phyloP scores from a whole-genome alignment of 2,797 vertebrate genomes.

The Sparus aurata region DNA sequence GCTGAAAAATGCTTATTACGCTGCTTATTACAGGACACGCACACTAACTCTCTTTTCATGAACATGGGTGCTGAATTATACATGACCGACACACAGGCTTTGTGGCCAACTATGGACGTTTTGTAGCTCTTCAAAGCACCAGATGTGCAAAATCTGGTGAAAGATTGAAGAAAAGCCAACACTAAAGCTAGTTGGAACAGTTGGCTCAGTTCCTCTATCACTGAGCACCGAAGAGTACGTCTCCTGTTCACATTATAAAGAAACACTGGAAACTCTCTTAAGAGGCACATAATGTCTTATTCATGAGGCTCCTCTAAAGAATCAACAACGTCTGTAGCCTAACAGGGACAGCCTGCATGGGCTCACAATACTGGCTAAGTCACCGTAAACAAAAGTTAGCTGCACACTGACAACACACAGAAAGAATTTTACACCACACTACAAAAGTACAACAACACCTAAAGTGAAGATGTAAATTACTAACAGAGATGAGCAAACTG shows the following conservation, averaged over 20 bases:
- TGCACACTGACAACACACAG: not conserved
- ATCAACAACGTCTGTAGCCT: slow-evolving; percentile 17
- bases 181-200: slow-evolving; percentile 18
- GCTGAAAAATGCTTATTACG: not conserved
- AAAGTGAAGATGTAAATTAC: not conserved
- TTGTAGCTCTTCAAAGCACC: not conserved
- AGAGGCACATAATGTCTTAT: slow-evolving; percentile 56
- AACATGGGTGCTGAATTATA: not conserved
- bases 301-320: slow-evolving; percentile 48
- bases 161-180: slow-evolving; percentile 2
- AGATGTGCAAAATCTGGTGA: slow-evolving; percentile 1
- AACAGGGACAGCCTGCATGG: slow-evolving; percentile 4
- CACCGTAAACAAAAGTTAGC: not conserved
- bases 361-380: slow-evolving; percentile 8
- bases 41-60: not conserved
- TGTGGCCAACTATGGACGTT: not conserved
- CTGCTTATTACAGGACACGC: not conserved
- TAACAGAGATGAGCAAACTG: not conserved
- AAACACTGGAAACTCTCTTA: slow-evolving; percentile 43
- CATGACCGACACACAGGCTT: not conserved
- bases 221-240: slow-evolving; percentile 9
- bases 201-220: slow-evolving; percentile 15
- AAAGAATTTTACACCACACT: not conserved
- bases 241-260: slow-evolving; percentile 52
- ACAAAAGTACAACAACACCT: not conserved